A percentile compares a stretch with the other conserved stretches of the same genome.
Evolutionary conservation across 2,797 vertebrate species (phyloP).

Genomic region (Gadopsis marmoratus): DNA sequence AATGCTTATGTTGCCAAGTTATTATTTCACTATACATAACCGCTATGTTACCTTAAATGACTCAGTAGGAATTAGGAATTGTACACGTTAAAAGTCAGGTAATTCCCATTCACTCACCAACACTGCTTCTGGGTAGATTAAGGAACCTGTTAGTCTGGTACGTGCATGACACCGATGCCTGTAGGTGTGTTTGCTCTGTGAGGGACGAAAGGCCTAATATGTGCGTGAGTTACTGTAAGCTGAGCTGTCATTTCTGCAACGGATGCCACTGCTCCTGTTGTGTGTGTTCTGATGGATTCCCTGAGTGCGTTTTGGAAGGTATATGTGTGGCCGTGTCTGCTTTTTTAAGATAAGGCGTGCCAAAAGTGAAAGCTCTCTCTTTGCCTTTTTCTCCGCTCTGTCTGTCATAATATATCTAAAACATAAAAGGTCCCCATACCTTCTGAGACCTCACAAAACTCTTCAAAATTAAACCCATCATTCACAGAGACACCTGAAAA

Average conservation of each 20-base stretch:
- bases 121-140: slow-evolving; percentile 1
- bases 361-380: slow-evolving; percentile 28
- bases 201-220: background rate
- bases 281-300: slow-evolving; percentile 9
- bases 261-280: slow-evolving; percentile 6
- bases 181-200: slow-evolving; percentile 15
- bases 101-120: slow-evolving; percentile 3
- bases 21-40: too few relatives aligned
- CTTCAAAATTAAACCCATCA: slow-evolving; percentile 74
- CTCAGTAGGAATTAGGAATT: background rate
- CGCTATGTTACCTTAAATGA: background rate
- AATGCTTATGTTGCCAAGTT: background rate
- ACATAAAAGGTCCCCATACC: slow-evolving; percentile 56
- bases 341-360: slow-evolving; percentile 11
- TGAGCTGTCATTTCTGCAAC: background rate
- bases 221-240: background rate
- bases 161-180: background rate
- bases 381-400: background rate
- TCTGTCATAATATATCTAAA: slow-evolving; percentile 58
- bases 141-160: background rate
- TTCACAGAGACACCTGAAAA: slow-evolving; percentile 65
- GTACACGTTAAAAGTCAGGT: slow-evolving; percentile 10
- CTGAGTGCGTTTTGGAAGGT: slow-evolving; percentile 13
- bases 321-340: slow-evolving; percentile 11
- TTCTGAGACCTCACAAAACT: slow-evolving; percentile 50